Percentiles rank a stretch among this genome's conserved stretches.
Conservation (phyloP, 2,113 vertebrate genomes). For the Aptenodytes patagonicus region DNA sequence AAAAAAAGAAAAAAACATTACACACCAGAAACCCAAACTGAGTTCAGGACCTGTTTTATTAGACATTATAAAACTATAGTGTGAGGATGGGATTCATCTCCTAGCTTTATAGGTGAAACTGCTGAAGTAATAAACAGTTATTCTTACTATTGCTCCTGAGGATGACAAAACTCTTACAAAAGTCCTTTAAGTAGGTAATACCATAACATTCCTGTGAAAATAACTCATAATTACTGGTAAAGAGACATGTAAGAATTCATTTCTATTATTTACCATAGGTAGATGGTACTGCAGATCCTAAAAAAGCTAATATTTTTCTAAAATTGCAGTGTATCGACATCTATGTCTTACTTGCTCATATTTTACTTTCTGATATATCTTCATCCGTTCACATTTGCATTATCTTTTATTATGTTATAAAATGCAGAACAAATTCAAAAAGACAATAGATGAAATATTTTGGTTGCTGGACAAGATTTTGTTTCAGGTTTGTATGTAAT, state of each 20-base stretch:
- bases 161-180: neutral
- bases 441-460: neutral
- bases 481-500: neutral
- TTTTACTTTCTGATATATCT: neutral
- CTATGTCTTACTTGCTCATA: neutral
- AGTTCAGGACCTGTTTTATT: neutral
- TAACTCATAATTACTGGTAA: neutral
- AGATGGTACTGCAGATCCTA: neutral
- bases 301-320: neutral
- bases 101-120: neutral
- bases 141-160: neutral
- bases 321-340: neutral
- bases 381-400: neutral
- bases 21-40: neutral
- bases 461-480: neutral
- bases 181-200: neutral
- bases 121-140: neutral
- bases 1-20: neutral
- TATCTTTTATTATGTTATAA: neutral
- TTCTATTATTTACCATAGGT: neutral
- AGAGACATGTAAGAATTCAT: neutral
- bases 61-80: neutral
- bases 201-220: neutral
- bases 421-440: neutral
- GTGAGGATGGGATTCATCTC: neutral